Evolutionary conservation across 2,797 vertebrate species (phyloP), one percentile per base, ranked within the genome.

Genomic region (Brachyalestes nurse): DNA sequence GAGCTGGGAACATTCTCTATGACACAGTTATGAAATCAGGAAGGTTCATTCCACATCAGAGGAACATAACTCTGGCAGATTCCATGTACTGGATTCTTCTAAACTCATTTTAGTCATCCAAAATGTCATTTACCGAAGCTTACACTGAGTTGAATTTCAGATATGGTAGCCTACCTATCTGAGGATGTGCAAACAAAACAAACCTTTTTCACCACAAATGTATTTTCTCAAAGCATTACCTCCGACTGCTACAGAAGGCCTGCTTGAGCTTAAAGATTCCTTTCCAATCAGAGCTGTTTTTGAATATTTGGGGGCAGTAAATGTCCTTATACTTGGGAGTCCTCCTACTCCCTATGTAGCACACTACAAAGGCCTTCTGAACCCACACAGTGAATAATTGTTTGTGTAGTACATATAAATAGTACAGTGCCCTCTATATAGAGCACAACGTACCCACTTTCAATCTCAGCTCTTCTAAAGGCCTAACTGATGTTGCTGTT

Each of bases 221-320:
- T 60, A 61, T 77, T 60, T 75, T 83, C 57, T 62, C 80, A 71
- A 51, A 66, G 76, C 65, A 66, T 83, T 65, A 64, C 55, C 23
- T 76, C 47, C 69, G 65, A 57, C 51, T n/a, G 28, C 55, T 42
- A 58, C 61, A 42, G n/a, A 40, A 13, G 58, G 23, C 58, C 64
- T 67, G 10, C 14, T 28, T 71, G 14, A 5, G 6, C 51, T 55
- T 45, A 13, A 51, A 16, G 47, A 51, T 53, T 47, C 51, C 13
- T 53, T 53, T 53, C 51, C 51, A 53, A 0, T 13, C 16, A 53
- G 51, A 53, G 4, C 51, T 17, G 16, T 53, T 53, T 23, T 65
- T 76, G 78, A 71, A 80, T 77, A 77, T 45, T 28, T 28, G 23
- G 23, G 5, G 55, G n/a, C 73, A 34, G 4, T 34, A 34, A 34